Percentiles rank a stretch among this genome's conserved stretches.
These are phyloP conservation scores for Spodoptera littoralis DNA, from an alignment of 2,888 invertebrate species.

Conservation along the genomic window DNA sequence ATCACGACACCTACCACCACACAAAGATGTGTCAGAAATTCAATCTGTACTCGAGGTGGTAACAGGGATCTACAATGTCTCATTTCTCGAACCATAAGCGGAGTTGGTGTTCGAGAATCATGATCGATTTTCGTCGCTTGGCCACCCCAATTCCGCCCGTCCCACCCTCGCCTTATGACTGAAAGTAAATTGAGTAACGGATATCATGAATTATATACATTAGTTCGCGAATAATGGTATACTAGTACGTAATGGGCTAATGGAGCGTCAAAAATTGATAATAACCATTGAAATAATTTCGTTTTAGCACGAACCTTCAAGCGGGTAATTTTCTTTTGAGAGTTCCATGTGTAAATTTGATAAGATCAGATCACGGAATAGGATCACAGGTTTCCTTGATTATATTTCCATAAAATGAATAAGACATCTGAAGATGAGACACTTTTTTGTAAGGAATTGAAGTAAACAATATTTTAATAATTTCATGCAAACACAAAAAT, in stretches of 20 bases:
- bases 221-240: slow-evolving; percentile 23
- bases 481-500: too few relatives aligned
- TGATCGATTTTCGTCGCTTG: slow-evolving; percentile 60
- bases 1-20: too few relatives aligned
- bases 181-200: slow-evolving; percentile 34
- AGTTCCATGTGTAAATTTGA: too few relatives aligned
- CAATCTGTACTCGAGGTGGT: not conserved
- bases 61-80: slow-evolving; percentile 15
- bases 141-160: slow-evolving; percentile 30
- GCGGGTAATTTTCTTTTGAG: too few relatives aligned
- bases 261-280: not conserved
- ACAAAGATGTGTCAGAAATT: not conserved
- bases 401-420: too few relatives aligned
- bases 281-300: not conserved
- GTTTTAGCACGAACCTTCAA: too few relatives aligned
- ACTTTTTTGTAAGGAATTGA: too few relatives aligned
- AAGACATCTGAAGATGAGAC: too few relatives aligned
- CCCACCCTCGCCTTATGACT: slow-evolving; percentile 13
- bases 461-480: too few relatives aligned
- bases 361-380: too few relatives aligned
- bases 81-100: slow-evolving; percentile 7
- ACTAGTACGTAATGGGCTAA: slow-evolving; percentile 5
- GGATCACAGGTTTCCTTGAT: too few relatives aligned
- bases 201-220: slow-evolving; percentile 39
- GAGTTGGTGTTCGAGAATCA: slow-evolving; percentile 40